Conservation (phyloP, 2,113 vertebrate genomes). For the Pandion haliaetus region DNA sequence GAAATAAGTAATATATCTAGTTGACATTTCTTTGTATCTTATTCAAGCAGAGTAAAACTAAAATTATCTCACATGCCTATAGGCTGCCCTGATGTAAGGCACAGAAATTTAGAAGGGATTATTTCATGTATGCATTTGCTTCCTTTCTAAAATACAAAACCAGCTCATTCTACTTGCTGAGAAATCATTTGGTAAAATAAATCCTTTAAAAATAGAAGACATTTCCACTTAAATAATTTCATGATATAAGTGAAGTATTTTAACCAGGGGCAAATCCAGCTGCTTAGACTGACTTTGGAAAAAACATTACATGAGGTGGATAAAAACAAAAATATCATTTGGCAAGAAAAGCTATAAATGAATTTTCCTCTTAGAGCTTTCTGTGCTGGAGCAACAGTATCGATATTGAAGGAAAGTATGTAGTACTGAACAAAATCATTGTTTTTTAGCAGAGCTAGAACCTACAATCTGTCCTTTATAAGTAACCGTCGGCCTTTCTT, state of each 20-base stretch:
- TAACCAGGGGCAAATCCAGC: neutral
- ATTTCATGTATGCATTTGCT: neutral
- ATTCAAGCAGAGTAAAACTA: slow-evolving; percentile 24
- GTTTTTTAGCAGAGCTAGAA: neutral
- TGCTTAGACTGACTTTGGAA: neutral
- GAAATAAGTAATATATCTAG: slow-evolving; percentile 12
- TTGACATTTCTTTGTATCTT: slow-evolving; percentile 16
- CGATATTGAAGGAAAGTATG: neutral
- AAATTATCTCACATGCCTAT: slow-evolving; percentile 16
- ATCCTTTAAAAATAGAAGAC: slow-evolving; percentile 16
- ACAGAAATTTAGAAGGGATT: neutral
- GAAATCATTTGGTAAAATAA: neutral
- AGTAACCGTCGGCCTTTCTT: neutral
- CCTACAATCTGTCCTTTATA: neutral
- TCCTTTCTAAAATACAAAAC: neutral
- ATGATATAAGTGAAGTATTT: neutral
- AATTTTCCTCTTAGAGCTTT: neutral
- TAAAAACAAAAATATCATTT: neutral
- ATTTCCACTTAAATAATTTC: neutral
- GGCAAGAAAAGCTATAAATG: neutral
- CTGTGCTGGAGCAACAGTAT: neutral
- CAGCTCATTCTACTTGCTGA: neutral
- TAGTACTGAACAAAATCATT: neutral
- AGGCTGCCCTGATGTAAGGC: neutral
- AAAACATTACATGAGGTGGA: neutral